Conservation (phyloP, 2,888 invertebrate genomes). For the Drosophila prolongata region DNA sequence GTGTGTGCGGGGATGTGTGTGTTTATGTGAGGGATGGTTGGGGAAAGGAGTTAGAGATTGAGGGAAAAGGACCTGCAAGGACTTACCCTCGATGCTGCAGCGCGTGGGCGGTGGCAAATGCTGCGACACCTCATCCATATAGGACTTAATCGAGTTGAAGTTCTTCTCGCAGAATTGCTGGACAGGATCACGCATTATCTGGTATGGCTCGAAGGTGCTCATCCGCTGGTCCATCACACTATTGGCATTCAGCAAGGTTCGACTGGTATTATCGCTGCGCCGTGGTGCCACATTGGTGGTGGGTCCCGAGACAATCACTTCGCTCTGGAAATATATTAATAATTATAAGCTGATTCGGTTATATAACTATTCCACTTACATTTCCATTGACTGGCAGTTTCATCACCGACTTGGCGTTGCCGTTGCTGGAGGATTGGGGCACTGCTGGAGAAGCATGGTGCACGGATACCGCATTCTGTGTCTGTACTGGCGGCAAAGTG, state of each 20-base stretch:
- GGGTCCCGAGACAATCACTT: constrained; percentile 87
- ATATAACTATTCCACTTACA: constrained; percentile 54
- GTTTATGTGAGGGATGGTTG: constrained; percentile 14
- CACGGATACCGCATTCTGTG: constrained; percentile 83
- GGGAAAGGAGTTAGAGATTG: constrained; percentile 12
- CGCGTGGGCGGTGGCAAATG: constrained; percentile 95
- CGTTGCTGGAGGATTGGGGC: constrained; percentile 79
- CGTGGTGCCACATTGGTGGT: constrained; percentile 88
- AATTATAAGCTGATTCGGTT: too few species aligned
- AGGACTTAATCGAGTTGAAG: constrained; percentile 94
- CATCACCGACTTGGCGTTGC: constrained; percentile 84
- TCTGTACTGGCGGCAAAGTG: constrained; percentile 12
- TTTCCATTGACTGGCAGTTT: constrained; percentile 83
- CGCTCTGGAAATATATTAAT: constrained; percentile 55
- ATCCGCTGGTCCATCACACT: constrained; percentile 87
- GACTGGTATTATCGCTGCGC: constrained; percentile 91
- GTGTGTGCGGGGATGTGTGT: constrained; percentile 21
- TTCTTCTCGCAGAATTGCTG: constrained; percentile 99
- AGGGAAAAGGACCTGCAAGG: constrained; percentile 11
- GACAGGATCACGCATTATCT: constrained; percentile 94
- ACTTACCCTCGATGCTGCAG: constrained; percentile 95
- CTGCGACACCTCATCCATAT: constrained; percentile 94
- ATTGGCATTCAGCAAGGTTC: constrained; percentile 88
- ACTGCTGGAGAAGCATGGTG: constrained; percentile 84
- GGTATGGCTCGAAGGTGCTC: constrained; percentile 93